A percentile compares a stretch with the other conserved stretches of the same genome.
These are phyloP conservation scores for Thaumetopoea pityocampa DNA, from an alignment of 1,140 invertebrate genomes.

Conservation along the genomic window DNA sequence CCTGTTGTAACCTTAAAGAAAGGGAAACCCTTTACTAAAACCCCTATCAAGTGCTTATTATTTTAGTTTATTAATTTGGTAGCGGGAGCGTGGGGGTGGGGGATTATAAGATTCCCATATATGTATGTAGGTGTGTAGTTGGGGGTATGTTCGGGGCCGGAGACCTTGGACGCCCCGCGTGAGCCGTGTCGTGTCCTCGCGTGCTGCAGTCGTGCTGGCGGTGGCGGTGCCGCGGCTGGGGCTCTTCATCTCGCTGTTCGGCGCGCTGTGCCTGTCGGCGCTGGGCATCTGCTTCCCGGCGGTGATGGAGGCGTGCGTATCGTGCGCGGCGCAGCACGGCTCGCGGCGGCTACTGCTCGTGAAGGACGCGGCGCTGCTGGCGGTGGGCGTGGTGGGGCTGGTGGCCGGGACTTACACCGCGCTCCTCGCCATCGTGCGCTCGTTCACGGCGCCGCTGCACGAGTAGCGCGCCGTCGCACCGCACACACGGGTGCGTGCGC, in stretches of 20 bases:
- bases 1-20: no score
- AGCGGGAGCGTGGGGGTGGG: no score
- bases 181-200: no score
- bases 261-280: slow-evolving; percentile 90
- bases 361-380: slow-evolving; percentile 79
- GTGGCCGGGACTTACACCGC: slow-evolving; percentile 84
- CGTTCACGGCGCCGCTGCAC: slow-evolving; percentile 28
- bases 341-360: slow-evolving; percentile 60
- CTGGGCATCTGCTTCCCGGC: slow-evolving; percentile 93
- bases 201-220: slow-evolving; percentile 83
- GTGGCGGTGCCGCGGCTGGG: slow-evolving; percentile 88
- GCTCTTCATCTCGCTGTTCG: slow-evolving; percentile 92
- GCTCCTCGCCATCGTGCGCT: slow-evolving; percentile 77
- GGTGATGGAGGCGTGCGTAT: slow-evolving; percentile 83
- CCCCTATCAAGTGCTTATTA: no score
- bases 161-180: no score
- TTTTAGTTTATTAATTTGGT: no score
- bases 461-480: background rate
- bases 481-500: background rate
- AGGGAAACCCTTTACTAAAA: no score
- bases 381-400: slow-evolving; percentile 82
- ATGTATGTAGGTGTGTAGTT: no score
- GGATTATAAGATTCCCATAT: no score
- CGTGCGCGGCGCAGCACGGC: slow-evolving; percentile 50
- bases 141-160: no score